A percentile compares a stretch with the other conserved stretches of the same genome.
Conservation (phyloP, 2,888 invertebrate genomes). For the Melolontha melolontha region DNA sequence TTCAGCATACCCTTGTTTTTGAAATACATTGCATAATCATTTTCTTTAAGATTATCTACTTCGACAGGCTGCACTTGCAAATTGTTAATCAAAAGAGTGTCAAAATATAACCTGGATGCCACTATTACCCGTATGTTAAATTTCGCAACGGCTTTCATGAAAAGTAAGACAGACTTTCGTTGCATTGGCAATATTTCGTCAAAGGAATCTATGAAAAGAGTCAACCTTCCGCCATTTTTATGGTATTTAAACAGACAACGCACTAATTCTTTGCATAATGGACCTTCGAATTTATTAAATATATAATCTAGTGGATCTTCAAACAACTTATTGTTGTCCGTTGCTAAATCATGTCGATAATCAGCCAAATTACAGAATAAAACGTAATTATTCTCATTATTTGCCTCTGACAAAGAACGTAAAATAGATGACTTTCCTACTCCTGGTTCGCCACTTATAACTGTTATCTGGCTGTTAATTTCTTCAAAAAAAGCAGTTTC, state of each 20-base stretch:
- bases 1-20: background rate
- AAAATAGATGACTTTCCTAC: slow-evolving; percentile 14
- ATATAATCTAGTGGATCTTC: slow-evolving; percentile 6
- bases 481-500: slow-evolving; percentile 16
- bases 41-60: background rate
- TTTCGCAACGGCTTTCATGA: slow-evolving; percentile 8
- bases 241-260: background rate
- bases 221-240: background rate
- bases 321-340: background rate
- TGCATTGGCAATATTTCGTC: slow-evolving; percentile 22
- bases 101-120: slow-evolving; percentile 9
- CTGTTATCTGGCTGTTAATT: background rate
- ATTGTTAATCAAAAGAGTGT: slow-evolving; percentile 6
- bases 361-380: slow-evolving; percentile 21
- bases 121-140: slow-evolving; percentile 10
- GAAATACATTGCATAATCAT: background rate
- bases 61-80: slow-evolving; percentile 23
- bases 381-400: background rate
- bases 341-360: slow-evolving; percentile 6
- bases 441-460: slow-evolving; percentile 10
- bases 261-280: background rate
- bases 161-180: background rate
- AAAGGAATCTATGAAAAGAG: slow-evolving; percentile 17
- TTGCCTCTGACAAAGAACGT: background rate
- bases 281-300: slow-evolving; percentile 7